Evolutionary conservation across 2,797 vertebrate genomes (phyloP).

Genomic region (Bradypodion pumilum): DNA sequence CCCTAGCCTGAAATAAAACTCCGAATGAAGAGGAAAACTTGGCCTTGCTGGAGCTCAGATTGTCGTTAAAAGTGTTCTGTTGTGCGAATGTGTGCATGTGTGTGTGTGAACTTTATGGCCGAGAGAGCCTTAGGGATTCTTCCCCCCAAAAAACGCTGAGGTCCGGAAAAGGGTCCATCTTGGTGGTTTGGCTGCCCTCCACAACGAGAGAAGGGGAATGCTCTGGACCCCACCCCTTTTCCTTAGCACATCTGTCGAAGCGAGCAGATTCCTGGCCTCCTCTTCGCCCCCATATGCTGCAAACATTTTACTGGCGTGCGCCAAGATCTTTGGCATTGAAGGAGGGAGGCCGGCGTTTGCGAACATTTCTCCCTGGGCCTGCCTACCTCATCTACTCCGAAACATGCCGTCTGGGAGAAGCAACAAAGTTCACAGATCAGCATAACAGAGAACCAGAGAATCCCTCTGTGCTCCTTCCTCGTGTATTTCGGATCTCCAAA

Average conservation of each 20-base stretch:
- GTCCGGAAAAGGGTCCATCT: slow-evolving; percentile 67
- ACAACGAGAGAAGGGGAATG: background rate
- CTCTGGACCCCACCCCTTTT: slow-evolving; percentile 62
- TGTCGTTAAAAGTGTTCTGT: slow-evolving; percentile 64
- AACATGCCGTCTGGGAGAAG: slow-evolving; percentile 43
- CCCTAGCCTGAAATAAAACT: slow-evolving; percentile 69
- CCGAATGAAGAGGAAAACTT: slow-evolving; percentile 70
- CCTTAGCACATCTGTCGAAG: slow-evolving; percentile 71
- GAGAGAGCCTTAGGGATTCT: slow-evolving; percentile 68
- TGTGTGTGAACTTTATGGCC: slow-evolving; percentile 51
- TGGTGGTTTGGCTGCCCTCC: slow-evolving; percentile 61
- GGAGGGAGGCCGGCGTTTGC: slow-evolving; percentile 57
- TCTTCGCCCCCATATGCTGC: slow-evolving; percentile 66
- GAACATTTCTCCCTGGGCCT: slow-evolving; percentile 51
- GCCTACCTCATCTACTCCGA: slow-evolving; percentile 15
- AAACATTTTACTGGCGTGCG: slow-evolving; percentile 44
- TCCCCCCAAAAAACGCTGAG: slow-evolving; percentile 66
- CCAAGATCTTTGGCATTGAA: no score
- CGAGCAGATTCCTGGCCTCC: slow-evolving; percentile 62
- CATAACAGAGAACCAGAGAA: background rate
- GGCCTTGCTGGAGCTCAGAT: slow-evolving; percentile 65
- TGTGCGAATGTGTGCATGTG: slow-evolving; percentile 4
- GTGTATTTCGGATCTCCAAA: slow-evolving; percentile 46
- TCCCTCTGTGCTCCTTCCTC: background rate
- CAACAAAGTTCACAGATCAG: slow-evolving; percentile 24